Conservation (phyloP, 2,113 vertebrate genomes). For the Mirounga angustirostris region DNA sequence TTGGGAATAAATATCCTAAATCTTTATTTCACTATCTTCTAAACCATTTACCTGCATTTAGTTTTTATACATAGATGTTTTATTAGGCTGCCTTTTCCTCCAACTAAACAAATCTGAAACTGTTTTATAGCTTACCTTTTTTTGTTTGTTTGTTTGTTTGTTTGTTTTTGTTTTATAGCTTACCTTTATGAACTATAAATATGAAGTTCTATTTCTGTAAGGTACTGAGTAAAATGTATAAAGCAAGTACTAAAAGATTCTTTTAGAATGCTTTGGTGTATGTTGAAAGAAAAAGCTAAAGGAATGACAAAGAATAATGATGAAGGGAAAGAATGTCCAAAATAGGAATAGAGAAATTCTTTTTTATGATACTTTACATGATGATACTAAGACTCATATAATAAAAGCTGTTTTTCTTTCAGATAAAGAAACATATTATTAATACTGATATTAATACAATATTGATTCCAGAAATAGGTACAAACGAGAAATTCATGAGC, state of each 20-base stretch:
- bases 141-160: too few relatives aligned
- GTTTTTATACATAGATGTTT: background rate
- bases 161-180: background rate
- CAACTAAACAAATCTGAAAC: slow-evolving; percentile 9
- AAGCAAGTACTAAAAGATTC: slow-evolving; percentile 36
- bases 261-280: slow-evolving; percentile 16
- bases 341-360: background rate
- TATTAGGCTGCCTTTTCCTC: slow-evolving; percentile 45
- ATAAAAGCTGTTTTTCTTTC: slow-evolving; percentile 23
- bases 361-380: slow-evolving; percentile 10
- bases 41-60: slow-evolving; percentile 44
- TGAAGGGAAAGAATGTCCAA: background rate
- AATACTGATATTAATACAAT: slow-evolving; percentile 31
- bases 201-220: slow-evolving; percentile 32
- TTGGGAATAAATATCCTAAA: slow-evolving; percentile 7
- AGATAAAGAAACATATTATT: slow-evolving; percentile 50
- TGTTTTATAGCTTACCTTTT: background rate
- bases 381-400: slow-evolving; percentile 2
- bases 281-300: slow-evolving; percentile 33
- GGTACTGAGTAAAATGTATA: background rate
- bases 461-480: slow-evolving; percentile 26
- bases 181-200: background rate
- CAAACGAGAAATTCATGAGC: slow-evolving; percentile 21
- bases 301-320: background rate
- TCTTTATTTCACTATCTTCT: slow-evolving; percentile 32